Conservation (phyloP, 2,888 invertebrate genomes). For the Nyleta sp. region DNA sequence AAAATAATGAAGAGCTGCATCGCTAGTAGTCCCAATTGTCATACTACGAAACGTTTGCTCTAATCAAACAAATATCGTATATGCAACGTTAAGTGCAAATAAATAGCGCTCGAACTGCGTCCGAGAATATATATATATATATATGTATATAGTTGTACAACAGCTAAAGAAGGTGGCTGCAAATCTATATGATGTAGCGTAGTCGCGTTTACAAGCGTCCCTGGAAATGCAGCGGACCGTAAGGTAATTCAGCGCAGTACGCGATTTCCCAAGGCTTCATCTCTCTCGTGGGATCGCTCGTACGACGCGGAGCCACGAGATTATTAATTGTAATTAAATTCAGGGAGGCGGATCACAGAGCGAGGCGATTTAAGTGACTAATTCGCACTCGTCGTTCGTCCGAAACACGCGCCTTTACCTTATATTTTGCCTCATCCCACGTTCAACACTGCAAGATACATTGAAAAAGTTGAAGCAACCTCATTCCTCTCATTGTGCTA, state of each 20-base stretch:
- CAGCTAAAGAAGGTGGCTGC: constrained; percentile 54
- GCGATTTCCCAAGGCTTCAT: constrained; percentile 74
- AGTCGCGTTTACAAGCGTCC: constrained; percentile 66
- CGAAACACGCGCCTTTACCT: constrained; percentile 64
- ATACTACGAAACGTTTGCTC: constrained; percentile 18
- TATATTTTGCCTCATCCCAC: constrained; percentile 39
- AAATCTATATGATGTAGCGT: constrained; percentile 57
- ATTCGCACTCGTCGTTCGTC: constrained; percentile 68
- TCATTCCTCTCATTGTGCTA: background rate
- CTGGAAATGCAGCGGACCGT: constrained; percentile 71
- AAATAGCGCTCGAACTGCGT: constrained; percentile 47
- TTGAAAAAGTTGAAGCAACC: constrained; percentile 21
- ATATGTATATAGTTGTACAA: constrained; percentile 16
- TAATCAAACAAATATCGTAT: constrained; percentile 41
- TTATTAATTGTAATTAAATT: constrained; percentile 80
- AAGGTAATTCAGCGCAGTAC: constrained; percentile 73
- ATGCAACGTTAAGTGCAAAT: constrained; percentile 49
- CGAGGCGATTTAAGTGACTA: constrained; percentile 71
- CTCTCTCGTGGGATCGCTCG: constrained; percentile 70
- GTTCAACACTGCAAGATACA: constrained; percentile 5
- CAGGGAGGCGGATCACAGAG: constrained; percentile 72
- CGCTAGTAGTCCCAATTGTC: background rate
- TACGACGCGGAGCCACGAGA: constrained; percentile 70
- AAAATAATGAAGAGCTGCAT: background rate
- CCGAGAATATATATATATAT: constrained; percentile 30